Conservation (phyloP, 2,888 invertebrate species). For the Nomada ruficornis region DNA sequence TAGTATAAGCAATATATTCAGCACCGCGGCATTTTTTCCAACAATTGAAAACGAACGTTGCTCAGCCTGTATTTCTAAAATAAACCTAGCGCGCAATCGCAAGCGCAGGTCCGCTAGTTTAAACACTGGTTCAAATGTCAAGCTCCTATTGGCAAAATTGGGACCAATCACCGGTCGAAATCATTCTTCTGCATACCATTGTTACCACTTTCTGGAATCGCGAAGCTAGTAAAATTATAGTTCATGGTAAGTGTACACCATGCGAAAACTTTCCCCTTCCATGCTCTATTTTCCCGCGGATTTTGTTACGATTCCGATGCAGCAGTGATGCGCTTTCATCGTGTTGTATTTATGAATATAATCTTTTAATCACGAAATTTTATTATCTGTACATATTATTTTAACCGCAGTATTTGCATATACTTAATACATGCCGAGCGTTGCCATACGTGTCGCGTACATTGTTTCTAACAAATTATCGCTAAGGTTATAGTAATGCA, state of each 20-base stretch:
- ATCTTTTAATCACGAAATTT: conserved; percentile 1
- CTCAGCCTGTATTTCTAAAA: too few relatives aligned
- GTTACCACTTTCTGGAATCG: too few relatives aligned
- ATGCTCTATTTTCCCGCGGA: conserved; percentile 73
- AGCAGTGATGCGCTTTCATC: conserved; percentile 34
- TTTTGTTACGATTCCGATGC: conserved; percentile 63
- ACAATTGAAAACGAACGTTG: too few relatives aligned
- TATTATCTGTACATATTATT: background rate
- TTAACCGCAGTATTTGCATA: background rate
- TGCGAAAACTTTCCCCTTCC: conserved; percentile 27
- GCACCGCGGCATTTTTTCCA: too few relatives aligned
- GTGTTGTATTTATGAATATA: conserved; percentile 28
- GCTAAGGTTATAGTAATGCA: conserved; percentile 61
- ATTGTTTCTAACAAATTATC: conserved; percentile 16
- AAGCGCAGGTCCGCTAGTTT: too few relatives aligned
- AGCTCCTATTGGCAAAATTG: background rate
- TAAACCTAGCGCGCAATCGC: too few relatives aligned
- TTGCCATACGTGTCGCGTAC: background rate
- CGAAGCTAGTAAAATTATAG: conserved; percentile 10
- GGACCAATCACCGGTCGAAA: background rate
- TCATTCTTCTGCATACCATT: too few relatives aligned
- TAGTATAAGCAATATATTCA: too few relatives aligned
- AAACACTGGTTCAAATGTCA: background rate
- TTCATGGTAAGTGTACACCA: conserved; percentile 14
- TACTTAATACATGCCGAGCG: background rate